A percentile compares a stretch with the other conserved stretches of the same genome.
phyloP scores from a whole-genome alignment of 2,113 vertebrate species.

The Muntiacus reevesi region DNA sequence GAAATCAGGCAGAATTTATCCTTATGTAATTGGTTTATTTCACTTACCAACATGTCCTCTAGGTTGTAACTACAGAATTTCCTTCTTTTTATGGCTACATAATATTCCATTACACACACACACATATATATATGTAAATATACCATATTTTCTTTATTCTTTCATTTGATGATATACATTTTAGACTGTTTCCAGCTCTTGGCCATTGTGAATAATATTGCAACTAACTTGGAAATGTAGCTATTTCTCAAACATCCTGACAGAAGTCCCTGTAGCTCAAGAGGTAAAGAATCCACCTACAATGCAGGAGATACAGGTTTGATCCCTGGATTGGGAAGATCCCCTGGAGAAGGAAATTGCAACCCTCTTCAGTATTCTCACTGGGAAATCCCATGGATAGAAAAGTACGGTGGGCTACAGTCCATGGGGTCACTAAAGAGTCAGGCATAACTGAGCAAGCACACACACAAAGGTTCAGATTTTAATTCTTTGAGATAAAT shows the following conservation, averaged over 20 bases:
- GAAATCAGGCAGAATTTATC: background rate
- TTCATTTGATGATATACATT: background rate
- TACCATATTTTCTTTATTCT: background rate
- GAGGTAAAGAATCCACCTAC: background rate
- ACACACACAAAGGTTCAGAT: background rate
- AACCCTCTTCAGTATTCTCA: background rate
- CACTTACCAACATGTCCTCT: background rate
- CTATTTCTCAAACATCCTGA: background rate
- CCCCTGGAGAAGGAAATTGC: background rate
- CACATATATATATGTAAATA: background rate
- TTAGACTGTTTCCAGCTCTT: background rate
- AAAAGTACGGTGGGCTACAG: background rate
- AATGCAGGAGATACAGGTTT: background rate
- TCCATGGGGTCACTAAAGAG: background rate
- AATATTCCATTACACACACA: background rate
- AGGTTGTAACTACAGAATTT: background rate
- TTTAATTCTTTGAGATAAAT: background rate
- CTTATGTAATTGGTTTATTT: background rate
- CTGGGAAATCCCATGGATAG: background rate
- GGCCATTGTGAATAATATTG: background rate
- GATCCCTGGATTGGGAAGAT: background rate
- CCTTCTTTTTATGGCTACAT: background rate
- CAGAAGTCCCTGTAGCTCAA: background rate
- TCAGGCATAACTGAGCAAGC: background rate
- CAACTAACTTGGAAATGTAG: background rate